Evolutionary conservation across 2,113 vertebrate species (phyloP).

Genomic region (Laterallus jamaicensis): DNA sequence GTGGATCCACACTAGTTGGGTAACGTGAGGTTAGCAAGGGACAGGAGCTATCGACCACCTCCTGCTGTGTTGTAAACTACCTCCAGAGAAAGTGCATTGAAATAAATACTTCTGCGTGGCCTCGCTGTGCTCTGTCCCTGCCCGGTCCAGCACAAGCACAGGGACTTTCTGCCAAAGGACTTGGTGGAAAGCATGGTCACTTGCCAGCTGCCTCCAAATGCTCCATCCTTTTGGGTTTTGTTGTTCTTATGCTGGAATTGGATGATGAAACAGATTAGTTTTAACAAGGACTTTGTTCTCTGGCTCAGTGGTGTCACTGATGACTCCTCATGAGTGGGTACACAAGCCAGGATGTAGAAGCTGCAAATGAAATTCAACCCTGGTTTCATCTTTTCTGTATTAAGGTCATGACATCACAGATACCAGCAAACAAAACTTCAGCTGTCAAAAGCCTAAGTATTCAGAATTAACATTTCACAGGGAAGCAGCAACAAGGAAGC

Average conservation of each 20-base stretch:
- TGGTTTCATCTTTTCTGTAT: neutral
- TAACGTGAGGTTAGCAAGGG: neutral
- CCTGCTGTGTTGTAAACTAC: neutral
- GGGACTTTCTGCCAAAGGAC: neutral
- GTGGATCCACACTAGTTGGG: too few species aligned
- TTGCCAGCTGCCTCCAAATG: neutral
- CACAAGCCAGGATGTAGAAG: neutral
- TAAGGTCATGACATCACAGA: neutral
- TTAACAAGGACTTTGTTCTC: neutral
- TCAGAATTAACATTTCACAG: neutral
- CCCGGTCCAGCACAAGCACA: neutral
- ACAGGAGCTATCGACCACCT: neutral
- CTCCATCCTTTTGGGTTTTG: neutral
- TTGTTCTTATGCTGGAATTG: neutral
- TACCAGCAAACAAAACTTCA: neutral
- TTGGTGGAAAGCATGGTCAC: neutral
- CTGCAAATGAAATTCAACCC: neutral
- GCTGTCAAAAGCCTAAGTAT: neutral
- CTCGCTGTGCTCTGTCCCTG: fast-evolving
- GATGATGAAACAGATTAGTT: neutral
- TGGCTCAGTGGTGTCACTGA: neutral
- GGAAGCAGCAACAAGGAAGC: neutral
- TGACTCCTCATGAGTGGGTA: neutral
- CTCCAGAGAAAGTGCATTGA: neutral
- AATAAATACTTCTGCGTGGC: neutral